Conservation (phyloP, 2,888 invertebrate genomes). For the Nomada fabriciana region DNA sequence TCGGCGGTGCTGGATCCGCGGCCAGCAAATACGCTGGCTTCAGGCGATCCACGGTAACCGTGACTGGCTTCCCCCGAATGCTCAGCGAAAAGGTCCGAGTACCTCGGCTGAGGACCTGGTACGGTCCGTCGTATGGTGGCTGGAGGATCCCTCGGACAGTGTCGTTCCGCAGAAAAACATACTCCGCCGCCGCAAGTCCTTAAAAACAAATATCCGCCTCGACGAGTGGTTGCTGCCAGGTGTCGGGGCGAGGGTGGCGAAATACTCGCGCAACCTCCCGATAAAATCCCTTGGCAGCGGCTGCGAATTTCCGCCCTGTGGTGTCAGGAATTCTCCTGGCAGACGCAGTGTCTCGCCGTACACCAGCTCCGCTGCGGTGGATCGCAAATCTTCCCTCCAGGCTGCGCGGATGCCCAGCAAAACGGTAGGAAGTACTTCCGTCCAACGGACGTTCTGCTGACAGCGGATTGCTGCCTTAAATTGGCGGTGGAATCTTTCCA, state of each 20-base stretch:
- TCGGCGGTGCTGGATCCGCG: not conserved
- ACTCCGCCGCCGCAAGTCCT: not conserved
- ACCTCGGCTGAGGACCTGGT: not conserved
- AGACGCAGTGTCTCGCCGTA: slow-evolving; percentile 7
- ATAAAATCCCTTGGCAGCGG: not conserved
- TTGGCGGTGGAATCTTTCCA: slow-evolving; percentile 6
- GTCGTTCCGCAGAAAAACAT: slow-evolving; percentile 17
- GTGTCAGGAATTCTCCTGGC: slow-evolving; percentile 7
- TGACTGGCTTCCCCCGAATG: not conserved
- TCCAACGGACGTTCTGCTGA: not conserved
- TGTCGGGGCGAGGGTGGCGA: not conserved
- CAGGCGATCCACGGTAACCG: not conserved
- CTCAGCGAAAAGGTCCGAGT: not conserved
- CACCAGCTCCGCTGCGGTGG: slow-evolving; percentile 1
- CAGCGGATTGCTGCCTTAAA: not conserved
- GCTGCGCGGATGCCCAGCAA: slow-evolving; percentile 15
- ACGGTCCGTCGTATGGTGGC: slow-evolving; percentile 8
- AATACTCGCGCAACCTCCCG: slow-evolving; percentile 1
- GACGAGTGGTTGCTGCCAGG: not conserved
- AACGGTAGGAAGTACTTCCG: not conserved
- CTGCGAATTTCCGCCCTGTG: not conserved
- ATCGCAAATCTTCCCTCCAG: not conserved
- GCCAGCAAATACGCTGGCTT: slow-evolving; percentile 10
- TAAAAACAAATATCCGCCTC: not conserved
- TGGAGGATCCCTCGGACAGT: slow-evolving; percentile 4